phyloP scores from a whole-genome alignment of 2,113 vertebrate species.

The Isichthys henryi region DNA sequence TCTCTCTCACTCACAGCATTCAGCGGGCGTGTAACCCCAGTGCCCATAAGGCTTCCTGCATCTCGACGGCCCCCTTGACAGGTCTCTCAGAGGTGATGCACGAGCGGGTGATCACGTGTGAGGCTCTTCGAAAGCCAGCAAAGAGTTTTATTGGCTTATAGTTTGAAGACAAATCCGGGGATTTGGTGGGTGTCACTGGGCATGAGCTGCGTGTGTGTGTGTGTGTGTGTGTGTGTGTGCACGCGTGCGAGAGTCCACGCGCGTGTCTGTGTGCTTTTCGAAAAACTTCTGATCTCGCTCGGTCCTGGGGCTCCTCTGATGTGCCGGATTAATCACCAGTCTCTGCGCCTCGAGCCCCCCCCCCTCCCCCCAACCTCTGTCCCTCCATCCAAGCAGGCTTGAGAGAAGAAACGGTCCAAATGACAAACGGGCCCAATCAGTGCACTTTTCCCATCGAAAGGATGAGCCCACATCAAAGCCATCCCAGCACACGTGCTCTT shows the following conservation, averaged over 20 bases:
- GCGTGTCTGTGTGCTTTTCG: background rate
- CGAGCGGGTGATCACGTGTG: background rate
- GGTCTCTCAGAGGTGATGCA: constrained; percentile 3
- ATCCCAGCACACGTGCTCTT: background rate
- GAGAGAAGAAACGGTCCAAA: constrained; percentile 8
- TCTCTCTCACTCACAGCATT: background rate
- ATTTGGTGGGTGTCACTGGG: background rate
- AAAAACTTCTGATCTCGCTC: background rate
- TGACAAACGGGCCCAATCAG: constrained; percentile 7
- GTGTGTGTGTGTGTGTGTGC: background rate
- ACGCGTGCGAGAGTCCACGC: background rate
- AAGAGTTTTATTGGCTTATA: background rate
- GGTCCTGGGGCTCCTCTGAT: background rate
- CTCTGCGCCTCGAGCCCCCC: background rate
- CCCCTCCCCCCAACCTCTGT: background rate
- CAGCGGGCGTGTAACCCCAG: background rate
- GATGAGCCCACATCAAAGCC: constrained; percentile 28
- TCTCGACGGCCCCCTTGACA: background rate
- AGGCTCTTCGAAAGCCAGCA: background rate
- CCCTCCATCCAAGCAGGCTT: background rate
- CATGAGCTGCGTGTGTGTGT: background rate
- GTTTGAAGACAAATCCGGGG: background rate
- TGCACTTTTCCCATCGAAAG: constrained; percentile 14
- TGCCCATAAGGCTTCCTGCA: background rate
- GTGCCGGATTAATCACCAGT: constrained; percentile 9